A percentile compares a stretch with the other conserved stretches of the same genome.
Evolutionary conservation across 2,113 vertebrate genomes (phyloP).

Genomic region (Cyanoramphus novaezelandiae): DNA sequence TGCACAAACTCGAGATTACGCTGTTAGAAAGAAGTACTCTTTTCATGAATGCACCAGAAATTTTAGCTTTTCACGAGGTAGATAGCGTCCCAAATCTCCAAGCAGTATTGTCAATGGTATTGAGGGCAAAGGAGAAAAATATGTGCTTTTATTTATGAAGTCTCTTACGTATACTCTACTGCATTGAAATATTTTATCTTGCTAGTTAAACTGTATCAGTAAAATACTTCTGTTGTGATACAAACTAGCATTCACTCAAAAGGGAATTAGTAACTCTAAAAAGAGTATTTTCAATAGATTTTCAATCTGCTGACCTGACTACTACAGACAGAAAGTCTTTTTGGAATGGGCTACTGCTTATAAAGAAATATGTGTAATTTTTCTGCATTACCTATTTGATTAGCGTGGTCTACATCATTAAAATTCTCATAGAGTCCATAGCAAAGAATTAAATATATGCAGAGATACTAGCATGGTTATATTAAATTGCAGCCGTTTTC

Average conservation of each 20-base stretch:
- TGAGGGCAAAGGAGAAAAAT: neutral
- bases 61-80: neutral
- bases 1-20: neutral
- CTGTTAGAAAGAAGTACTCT: neutral
- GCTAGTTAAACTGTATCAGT: neutral
- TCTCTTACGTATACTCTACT: neutral
- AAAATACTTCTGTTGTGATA: constrained; percentile 11
- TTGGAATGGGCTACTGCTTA: neutral
- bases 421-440: neutral
- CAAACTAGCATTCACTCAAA: neutral
- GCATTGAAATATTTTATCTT: neutral
- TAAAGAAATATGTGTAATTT: neutral
- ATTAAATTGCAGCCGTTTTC: constrained; percentile 11
- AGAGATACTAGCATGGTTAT: neutral
- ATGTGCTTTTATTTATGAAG: neutral
- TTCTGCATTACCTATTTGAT: constrained; percentile 26
- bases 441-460: constrained; percentile 1
- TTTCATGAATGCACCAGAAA: neutral
- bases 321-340: neutral
- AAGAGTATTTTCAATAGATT: neutral
- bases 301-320: neutral
- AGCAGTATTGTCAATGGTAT: neutral
- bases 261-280: neutral
- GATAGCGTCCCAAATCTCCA: neutral
- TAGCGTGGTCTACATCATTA: neutral